phyloP scores from a whole-genome alignment of 2,113 vertebrate species.

The Tachuris rubrigastra region DNA sequence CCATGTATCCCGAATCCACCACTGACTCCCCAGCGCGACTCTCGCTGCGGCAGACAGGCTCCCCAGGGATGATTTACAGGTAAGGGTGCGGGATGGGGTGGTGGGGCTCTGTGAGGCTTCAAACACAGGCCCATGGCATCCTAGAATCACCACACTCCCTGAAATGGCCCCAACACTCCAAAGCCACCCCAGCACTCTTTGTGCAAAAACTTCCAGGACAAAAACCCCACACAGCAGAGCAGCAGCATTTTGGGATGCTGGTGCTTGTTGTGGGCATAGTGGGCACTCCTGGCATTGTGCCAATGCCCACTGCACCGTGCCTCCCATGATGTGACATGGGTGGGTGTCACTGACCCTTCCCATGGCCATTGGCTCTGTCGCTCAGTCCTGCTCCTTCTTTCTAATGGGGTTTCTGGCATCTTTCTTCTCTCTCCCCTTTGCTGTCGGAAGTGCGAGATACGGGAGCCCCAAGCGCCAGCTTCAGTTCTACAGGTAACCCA shows the following conservation, averaged over 20 bases:
- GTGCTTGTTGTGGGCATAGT: neutral
- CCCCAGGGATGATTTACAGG: constrained; percentile 99
- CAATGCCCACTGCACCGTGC: neutral
- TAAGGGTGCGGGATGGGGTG: constrained; percentile 24
- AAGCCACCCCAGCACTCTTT: rapidly evolving
- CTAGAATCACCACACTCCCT: neutral
- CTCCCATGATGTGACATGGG: neutral
- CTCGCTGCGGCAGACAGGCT: constrained; percentile 94
- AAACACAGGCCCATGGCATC: neutral
- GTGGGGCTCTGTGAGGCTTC: neutral
- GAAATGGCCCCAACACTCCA: neutral
- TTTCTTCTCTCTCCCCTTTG: constrained; percentile 72
- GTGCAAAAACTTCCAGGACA: neutral
- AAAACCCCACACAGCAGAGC: neutral
- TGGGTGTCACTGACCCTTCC: neutral
- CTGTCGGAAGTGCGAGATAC: constrained; percentile 92
- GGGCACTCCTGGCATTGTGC: neutral
- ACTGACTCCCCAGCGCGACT: constrained; percentile 97
- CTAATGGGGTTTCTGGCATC: constrained; percentile 63
- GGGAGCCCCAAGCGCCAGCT: constrained; percentile 99
- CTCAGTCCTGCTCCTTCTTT: neutral
- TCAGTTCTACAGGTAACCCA: constrained; percentile 98
- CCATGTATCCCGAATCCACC: constrained; percentile 99
- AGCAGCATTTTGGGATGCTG: rapidly evolving
- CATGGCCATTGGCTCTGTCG: rapidly evolving